Percentiles rank a stretch among this genome's conserved stretches.
Conservation (phyloP, 2,888 invertebrate species). For the Clepsis dumicolana region DNA sequence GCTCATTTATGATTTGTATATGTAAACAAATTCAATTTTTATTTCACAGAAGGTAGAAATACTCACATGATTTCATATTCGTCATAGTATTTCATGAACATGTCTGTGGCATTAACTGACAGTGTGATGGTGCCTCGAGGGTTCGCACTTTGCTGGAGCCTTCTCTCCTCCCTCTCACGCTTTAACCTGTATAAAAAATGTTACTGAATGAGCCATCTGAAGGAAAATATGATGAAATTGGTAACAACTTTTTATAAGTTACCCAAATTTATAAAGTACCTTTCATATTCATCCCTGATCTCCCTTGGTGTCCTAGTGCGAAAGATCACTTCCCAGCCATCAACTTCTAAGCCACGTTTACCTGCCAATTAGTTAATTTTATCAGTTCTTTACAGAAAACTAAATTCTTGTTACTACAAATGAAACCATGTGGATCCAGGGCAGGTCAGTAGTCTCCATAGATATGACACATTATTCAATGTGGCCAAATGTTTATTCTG, state of each 20-base stretch:
- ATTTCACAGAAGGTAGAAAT: neutral
- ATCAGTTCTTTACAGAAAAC: neutral
- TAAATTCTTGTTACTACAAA: too few relatives aligned
- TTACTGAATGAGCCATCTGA: neutral
- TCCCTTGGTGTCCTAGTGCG: slow-evolving; percentile 97
- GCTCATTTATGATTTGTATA: too few relatives aligned
- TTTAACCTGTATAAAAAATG: slow-evolving; percentile 80
- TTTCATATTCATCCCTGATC: slow-evolving; percentile 98
- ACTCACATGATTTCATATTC: slow-evolving; percentile 87
- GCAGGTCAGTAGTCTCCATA: too few relatives aligned
- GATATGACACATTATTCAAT: too few relatives aligned
- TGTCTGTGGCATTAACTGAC: slow-evolving; percentile 96
- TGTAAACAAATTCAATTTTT: too few relatives aligned
- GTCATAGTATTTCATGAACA: slow-evolving; percentile 94
- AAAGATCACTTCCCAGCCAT: slow-evolving; percentile 98
- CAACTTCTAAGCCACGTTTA: slow-evolving; percentile 96
- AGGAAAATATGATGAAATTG: neutral
- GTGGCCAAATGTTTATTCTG: too few relatives aligned
- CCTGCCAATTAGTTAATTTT: slow-evolving; percentile 81
- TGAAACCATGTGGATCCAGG: too few relatives aligned
- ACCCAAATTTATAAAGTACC: slow-evolving; percentile 71
- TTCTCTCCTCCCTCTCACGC: slow-evolving; percentile 94
- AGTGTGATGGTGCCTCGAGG: slow-evolving; percentile 95
- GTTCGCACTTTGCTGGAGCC: slow-evolving; percentile 95
- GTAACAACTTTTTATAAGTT: neutral